phyloP scores from a whole-genome alignment of 2,113 vertebrate genomes.

The Aramus guarauna region DNA sequence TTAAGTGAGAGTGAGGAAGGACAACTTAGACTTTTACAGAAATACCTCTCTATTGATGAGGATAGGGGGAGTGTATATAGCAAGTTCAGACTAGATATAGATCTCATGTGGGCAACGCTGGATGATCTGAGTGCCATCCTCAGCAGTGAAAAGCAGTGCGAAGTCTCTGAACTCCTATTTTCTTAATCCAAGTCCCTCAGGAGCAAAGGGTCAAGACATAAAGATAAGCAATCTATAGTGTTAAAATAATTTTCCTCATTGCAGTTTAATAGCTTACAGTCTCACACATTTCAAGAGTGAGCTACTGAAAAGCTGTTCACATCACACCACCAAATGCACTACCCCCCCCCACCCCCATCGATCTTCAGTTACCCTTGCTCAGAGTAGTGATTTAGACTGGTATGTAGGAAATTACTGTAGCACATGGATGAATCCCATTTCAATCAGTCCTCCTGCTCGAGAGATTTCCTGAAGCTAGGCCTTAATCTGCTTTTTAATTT shows the following conservation, averaged over 20 bases:
- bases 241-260: neutral
- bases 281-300: neutral
- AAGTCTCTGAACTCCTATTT: neutral
- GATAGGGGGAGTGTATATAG: neutral
- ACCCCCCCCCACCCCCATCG: neutral
- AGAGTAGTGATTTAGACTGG: neutral
- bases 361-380: neutral
- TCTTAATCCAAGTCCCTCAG: neutral
- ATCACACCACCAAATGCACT: neutral
- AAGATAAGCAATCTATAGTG: neutral
- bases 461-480: neutral
- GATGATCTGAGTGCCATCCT: neutral
- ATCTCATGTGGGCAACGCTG: neutral
- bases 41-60: fast-evolving
- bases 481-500: neutral
- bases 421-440: neutral
- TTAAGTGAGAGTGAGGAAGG: neutral
- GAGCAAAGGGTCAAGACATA: neutral
- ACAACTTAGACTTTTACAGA: neutral
- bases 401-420: neutral
- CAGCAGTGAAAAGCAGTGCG: neutral
- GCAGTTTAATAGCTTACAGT: neutral
- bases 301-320: neutral
- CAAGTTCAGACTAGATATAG: neutral
- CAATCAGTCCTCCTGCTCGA: neutral